Evolutionary conservation across 2,888 invertebrate genomes (phyloP), one percentile per base, ranked within the genome.

Genomic region (Linnaemya tessellans): DNA sequence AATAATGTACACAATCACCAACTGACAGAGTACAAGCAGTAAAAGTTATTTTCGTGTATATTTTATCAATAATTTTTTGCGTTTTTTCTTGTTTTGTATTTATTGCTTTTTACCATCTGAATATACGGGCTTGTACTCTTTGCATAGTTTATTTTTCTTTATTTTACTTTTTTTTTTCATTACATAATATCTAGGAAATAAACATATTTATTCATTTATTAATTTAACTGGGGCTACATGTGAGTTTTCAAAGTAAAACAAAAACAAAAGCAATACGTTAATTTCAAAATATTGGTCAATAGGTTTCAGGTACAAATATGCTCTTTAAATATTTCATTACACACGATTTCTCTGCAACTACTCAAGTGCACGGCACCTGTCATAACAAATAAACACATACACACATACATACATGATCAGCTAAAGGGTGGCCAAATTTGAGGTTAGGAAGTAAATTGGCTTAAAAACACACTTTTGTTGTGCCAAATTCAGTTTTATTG

Each of bases 161-260:
- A n/a, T n/a, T n/a, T n/a, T n/a, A n/a, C n/a, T n/a, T n/a, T n/a
- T n/a, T 70, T 78, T 73, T 71, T 2, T 10, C 11, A 65, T 85
- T 85, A 80, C 46, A 75, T 82, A 85, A 85, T 54, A 82, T 80
- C 58, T 60, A 82, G 85, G 85, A 85, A 85, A 85, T 82, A 51
- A 82, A 82, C 41, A 79, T 70, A 60, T 60, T 77, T 77, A 58
- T 73, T 51, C 20, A 80, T 68, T 84, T 70, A 58, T 80, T 65
- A 41, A 65, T 73, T 74, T 51, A 70, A 43, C 62, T 51, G 18
- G 11, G 20, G 70, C 70, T 35, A 54, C 70, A 68, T 79, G 70
- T 78, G 49, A 62, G 13, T 80, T 64, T 79, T 68, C 10, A 65
- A 58, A 65, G 60, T 10, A 46, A n/a, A 38, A 54, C 9, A 38